Evolutionary conservation across 2,113 vertebrate genomes (phyloP).

Genomic region (Vombatus ursinus): DNA sequence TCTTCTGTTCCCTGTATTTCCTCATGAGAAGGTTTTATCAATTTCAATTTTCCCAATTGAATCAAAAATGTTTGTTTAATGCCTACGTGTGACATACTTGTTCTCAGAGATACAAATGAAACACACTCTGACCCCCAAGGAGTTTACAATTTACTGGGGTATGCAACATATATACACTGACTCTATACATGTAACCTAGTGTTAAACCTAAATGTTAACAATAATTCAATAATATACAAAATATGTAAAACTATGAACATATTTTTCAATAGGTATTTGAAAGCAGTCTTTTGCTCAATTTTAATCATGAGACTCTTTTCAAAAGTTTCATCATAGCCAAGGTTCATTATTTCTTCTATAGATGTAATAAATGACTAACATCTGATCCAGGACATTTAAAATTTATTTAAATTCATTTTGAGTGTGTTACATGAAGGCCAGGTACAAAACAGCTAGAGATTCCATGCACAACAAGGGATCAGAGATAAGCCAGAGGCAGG

Average conservation of each 20-base stretch:
- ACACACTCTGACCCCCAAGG: background rate
- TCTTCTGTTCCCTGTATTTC: background rate
- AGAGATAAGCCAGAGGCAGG: constrained; percentile 63
- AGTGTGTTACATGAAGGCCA: constrained; percentile 52
- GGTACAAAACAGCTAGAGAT: constrained; percentile 63
- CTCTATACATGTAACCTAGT: background rate
- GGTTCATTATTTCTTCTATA: constrained; percentile 19
- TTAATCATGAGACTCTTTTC: constrained; percentile 57
- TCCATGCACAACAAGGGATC: constrained; percentile 52
- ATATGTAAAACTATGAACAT: background rate
- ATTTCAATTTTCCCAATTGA: background rate
- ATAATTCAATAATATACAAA: background rate
- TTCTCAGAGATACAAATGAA: background rate
- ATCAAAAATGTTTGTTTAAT: background rate
- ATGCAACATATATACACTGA: background rate
- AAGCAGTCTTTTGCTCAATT: constrained; percentile 38
- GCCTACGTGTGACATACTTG: background rate
- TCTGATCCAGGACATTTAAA: constrained; percentile 33
- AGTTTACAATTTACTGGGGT: background rate
- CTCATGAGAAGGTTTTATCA: background rate
- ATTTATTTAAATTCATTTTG: constrained; percentile 65
- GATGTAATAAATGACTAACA: constrained; percentile 50
- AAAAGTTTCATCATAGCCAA: constrained; percentile 39
- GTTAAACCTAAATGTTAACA: background rate
- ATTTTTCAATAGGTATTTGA: constrained; percentile 49